Percentiles rank a stretch among this genome's conserved stretches.
Conservation (phyloP, 2,113 vertebrate genomes). For the Xiphias gladius region DNA sequence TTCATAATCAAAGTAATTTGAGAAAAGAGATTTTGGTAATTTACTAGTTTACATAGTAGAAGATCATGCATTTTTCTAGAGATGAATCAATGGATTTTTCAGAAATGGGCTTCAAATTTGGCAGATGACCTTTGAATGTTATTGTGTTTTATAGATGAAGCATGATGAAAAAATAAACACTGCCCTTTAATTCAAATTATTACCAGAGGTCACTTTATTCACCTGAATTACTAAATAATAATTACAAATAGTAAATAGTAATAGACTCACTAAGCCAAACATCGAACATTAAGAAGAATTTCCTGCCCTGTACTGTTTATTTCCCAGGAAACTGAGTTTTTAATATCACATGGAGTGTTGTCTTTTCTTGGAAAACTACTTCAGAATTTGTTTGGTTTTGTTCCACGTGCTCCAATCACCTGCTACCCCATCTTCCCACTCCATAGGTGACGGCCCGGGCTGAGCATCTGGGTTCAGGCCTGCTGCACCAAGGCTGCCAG, state of each 20-base stretch:
- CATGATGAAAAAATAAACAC: background rate
- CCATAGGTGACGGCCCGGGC: constrained; percentile 91
- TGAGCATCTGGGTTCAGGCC: constrained; percentile 94
- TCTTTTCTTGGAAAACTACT: background rate
- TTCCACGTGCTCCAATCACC: background rate
- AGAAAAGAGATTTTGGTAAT: background rate
- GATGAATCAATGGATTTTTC: background rate
- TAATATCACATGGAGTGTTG: background rate
- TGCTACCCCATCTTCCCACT: background rate
- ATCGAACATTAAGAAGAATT: background rate
- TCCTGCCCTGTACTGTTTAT: background rate
- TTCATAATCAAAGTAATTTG: constrained; percentile 22
- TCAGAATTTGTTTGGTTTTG: background rate
- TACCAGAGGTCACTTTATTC: background rate
- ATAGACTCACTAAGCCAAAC: background rate
- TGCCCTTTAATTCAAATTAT: background rate
- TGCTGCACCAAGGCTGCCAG: constrained; percentile 92
- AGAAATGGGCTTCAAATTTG: background rate
- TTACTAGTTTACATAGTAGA: background rate
- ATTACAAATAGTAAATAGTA: too few relatives aligned
- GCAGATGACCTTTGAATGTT: background rate
- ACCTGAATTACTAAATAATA: background rate
- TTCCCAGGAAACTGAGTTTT: background rate
- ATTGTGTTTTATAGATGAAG: background rate
- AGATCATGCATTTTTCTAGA: background rate